Evolutionary conservation across 2,113 vertebrate species (phyloP), one percentile per base, ranked within the genome.

Genomic region (Procavia capensis): DNA sequence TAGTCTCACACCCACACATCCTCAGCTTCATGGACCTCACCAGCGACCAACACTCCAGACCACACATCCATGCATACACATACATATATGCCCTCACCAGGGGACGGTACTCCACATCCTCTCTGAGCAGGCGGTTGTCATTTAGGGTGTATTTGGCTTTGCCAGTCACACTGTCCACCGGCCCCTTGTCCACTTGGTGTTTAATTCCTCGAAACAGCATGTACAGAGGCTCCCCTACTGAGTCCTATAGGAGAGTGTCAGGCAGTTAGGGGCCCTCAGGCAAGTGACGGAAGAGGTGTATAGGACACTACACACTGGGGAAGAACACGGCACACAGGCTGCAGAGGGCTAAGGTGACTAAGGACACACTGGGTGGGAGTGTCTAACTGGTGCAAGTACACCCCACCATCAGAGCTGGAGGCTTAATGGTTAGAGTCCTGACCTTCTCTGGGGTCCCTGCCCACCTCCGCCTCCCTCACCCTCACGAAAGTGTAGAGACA

Each of bases 191-290:
- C 59, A 99, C 99, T 93, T 99, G 99, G 97, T 99, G 99, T 97
- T 99, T 99, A 97, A 99, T 99, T 81, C 99, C 99, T 91, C 99
- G 99, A 96, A 99, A 99, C 63, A 99, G 98, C 99, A 99, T 99
- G 97, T 99, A 99, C 36, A 99, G 99, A 27, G 99, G 99, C 96
- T 99, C 99, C 20, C 99, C 99, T 0, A 99, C 99, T 5, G 99
- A 99, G 97, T 99, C 99, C 99, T 99, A 85, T 99, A 85, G 9
- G 25, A 81, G 27, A 83, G 87, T 70, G 72, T 6, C 24, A 93
- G 59, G 87, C 59, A 84, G 50, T 90, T 0, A 59, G 87, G 13
- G 10, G 34, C 8, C 59, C 31, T 1, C 2, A 11, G 41, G 34
- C 19, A 41, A 70, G 66, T 11, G n/a, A n/a, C 11, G 63, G 57